Evolutionary conservation across 2,888 invertebrate genomes (phyloP), one percentile per base, ranked within the genome.

Genomic region (Chrysolina americana): DNA sequence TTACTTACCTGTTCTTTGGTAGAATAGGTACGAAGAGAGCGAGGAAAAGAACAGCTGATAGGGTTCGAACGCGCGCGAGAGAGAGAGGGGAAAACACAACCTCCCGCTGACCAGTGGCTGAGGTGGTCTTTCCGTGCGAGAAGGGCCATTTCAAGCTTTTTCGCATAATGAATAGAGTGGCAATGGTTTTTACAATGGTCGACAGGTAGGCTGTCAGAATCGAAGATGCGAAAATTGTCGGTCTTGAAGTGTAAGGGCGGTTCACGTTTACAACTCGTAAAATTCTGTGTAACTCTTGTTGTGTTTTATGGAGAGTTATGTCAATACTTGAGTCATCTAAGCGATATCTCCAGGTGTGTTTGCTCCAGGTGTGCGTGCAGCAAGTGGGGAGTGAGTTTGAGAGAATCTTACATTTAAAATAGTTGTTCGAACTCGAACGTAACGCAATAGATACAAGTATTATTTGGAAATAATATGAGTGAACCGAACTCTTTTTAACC

Each of bases 1-100:
- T 70, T 72, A 23, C 23, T 75, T 75, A 75, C 75, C 75, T 75
- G 75, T 75, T 75, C 44, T 66, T 53, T 19, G 62, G 75, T 68
- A 44, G 48, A 71, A 71, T 47, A 68, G 41, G 53, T 50, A 50
- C 50, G 50, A 66, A 66, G 50, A 47, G 23, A 63, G 65, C 47
- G 68, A 65, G 41, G 71, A 59, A 44, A 41, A 65, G 69, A 62
- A 53, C 53, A 19, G 53, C 17, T 13, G 53, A 68, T 53, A n/a
- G 28, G 23, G 68, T 53, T 64, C 10, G 19, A n/a, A 19, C 8
- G 36, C 36, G 68, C 21, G 44, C 36, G 44, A 10, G 50, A 17
- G 53, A 68, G 53, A 53, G 68, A 68, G 48, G 36, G 28, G 13
- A 48, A 5, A 15, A 19, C 13, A 68, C 68, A 53, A 65, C 19